Base-by-base conservation (phyloP, 2,888 invertebrate genomes). In the Lithophane leautieri region DNA sequence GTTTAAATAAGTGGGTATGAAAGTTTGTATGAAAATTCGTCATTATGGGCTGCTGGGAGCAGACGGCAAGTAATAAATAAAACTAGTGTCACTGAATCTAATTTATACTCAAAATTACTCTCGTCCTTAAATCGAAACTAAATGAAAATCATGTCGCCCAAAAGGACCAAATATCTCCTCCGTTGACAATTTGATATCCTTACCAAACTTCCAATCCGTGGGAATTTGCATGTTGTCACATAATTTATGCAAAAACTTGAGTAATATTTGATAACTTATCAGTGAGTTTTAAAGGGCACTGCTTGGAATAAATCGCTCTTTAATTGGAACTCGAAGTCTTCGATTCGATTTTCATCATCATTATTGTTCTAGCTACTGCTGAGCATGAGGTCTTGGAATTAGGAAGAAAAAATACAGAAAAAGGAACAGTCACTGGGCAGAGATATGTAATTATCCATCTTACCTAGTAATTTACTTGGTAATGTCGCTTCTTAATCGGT, bases 201-300 rank as follows among this genome's bases (percentile, higher is more conserved):
- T 47, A 54, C 25, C 40, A 42, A 69, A 69, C 66, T 75, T 54
- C 25, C 50, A 28, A 67, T 66, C 66, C 61, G 52, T 25, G 60
- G 9, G 63, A 76, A 76, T 84, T 81, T 73, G 70, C 84, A 84
- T 86, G 65, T 69, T 63, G 25, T 62, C 34, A 63, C 63, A 67
- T 79, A 85, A 76, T 76, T 82, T 68, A 82, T 82, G 60, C 73
- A 63, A 61, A 25, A 78, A 86, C 78, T 84, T 73, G 22, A 76
- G 65, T 61, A 70, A 73, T 71, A 79, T 67, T 83, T 68, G 73
- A 73, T 73, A 73, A 81, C 25, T 81, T 73, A 65, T 67, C 68
- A 47, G 11, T 4, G 40, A 75, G 47, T 70, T 72, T 70, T 54
- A 70, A 75, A 62, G 52, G 47, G 34, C n/a, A 70, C 11, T 69